Conservation (phyloP, 2,113 vertebrate genomes). For the Piaya cayana region DNA sequence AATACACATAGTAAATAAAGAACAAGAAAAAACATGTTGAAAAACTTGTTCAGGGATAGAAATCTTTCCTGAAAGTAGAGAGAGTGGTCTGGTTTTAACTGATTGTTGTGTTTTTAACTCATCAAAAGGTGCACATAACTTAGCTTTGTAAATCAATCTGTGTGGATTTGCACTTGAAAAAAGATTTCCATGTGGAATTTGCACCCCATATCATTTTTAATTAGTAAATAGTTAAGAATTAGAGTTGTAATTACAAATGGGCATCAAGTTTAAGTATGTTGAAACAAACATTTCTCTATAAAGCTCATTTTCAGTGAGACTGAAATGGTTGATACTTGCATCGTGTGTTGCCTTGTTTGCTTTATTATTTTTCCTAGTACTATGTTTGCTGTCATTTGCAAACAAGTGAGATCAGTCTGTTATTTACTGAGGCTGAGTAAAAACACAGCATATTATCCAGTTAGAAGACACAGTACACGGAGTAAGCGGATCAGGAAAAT, state of each 20-base stretch:
- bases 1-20: background rate
- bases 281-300: background rate
- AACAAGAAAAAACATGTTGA: background rate
- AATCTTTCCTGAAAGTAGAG: background rate
- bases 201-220: background rate
- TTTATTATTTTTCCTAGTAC: conserved; percentile 64
- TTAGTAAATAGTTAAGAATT: background rate
- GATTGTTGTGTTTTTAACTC: background rate
- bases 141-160: background rate
- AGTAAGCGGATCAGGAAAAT: conserved; percentile 50
- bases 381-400: conserved; percentile 48
- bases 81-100: background rate
- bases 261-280: background rate
- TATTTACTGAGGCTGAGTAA: conserved; percentile 57
- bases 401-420: conserved; percentile 57
- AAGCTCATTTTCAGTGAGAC: background rate
- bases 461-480: conserved; percentile 35
- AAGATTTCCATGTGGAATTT: background rate
- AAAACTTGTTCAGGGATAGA: background rate
- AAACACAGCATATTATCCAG: conserved; percentile 34
- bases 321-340: background rate
- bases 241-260: conserved; percentile 18
- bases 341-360: conserved; percentile 16
- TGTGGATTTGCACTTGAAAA: background rate
- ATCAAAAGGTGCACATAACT: background rate